A percentile compares a stretch with the other conserved stretches of the same genome.
phyloP scores from a whole-genome alignment of 2,797 vertebrate genomes.

The Pterois miles region DNA sequence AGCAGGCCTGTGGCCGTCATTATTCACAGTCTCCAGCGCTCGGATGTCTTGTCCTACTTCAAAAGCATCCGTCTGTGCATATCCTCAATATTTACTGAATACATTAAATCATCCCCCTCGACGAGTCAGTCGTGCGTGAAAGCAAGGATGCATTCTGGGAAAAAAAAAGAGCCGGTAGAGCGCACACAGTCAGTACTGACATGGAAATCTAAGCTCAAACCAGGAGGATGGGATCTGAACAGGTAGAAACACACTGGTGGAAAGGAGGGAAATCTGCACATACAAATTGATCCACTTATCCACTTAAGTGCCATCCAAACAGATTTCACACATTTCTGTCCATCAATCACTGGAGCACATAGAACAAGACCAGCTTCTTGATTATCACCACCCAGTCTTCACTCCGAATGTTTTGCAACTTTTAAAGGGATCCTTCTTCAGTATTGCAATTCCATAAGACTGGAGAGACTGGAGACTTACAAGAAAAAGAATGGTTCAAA shows the following conservation, averaged over 20 bases:
- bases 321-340: no score
- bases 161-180: conserved; percentile 1
- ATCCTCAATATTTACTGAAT: conserved; percentile 15
- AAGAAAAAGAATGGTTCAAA: background rate
- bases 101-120: background rate
- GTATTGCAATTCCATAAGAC: background rate
- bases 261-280: background rate
- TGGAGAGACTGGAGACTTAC: background rate
- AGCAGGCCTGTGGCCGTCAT: background rate
- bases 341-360: no score
- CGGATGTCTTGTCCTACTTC: background rate
- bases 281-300: background rate
- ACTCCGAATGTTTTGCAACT: background rate
- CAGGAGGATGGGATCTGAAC: background rate
- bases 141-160: background rate
- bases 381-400: background rate
- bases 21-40: background rate
- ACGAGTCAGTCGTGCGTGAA: background rate
- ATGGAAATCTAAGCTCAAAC: background rate
- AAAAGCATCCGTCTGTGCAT: conserved; percentile 18
- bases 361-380: no score
- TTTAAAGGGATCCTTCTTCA: background rate
- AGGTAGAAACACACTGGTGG: background rate
- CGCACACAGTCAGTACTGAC: background rate
- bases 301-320: background rate